These are phyloP conservation scores for Sander vitreus DNA, from an alignment of 2,113 vertebrate genomes.

Conservation along the genomic window DNA sequence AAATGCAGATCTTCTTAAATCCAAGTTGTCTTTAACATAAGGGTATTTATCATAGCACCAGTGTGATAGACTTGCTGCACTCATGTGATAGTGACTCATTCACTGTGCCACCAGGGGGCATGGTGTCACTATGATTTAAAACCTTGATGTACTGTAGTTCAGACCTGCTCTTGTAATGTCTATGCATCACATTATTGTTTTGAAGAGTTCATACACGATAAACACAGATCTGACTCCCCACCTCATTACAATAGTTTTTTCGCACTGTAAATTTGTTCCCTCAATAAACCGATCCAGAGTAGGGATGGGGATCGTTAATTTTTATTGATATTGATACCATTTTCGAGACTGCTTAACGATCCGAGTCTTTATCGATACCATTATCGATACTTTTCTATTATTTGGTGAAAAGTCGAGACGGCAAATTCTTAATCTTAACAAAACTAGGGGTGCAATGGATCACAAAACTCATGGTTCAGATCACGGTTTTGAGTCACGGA, in stretches of 20 bases:
- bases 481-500: too few relatives aligned
- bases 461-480: too few relatives aligned
- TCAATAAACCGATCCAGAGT: not conserved
- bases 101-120: conserved; percentile 76
- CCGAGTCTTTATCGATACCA: too few relatives aligned
- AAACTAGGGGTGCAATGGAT: too few relatives aligned
- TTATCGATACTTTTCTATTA: too few relatives aligned
- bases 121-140: conserved; percentile 64
- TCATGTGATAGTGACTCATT: conserved; percentile 29
- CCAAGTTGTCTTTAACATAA: not conserved
- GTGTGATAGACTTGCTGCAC: conserved; percentile 11
- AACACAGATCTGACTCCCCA: conserved; percentile 30
- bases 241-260: conserved; percentile 1
- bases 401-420: too few relatives aligned
- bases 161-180: conserved; percentile 5
- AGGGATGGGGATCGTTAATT: too few relatives aligned
- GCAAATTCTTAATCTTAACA: too few relatives aligned
- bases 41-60: not conserved
- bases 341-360: too few relatives aligned
- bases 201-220: conserved; percentile 38
- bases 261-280: conserved; percentile 6
- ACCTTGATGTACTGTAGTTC: not conserved
- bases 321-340: too few relatives aligned
- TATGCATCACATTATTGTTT: conserved; percentile 32
- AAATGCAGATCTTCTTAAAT: not conserved